Evolutionary conservation across 2,113 vertebrate genomes (phyloP), one percentile per base, ranked within the genome.

Genomic region (Crotalus horridus): DNA sequence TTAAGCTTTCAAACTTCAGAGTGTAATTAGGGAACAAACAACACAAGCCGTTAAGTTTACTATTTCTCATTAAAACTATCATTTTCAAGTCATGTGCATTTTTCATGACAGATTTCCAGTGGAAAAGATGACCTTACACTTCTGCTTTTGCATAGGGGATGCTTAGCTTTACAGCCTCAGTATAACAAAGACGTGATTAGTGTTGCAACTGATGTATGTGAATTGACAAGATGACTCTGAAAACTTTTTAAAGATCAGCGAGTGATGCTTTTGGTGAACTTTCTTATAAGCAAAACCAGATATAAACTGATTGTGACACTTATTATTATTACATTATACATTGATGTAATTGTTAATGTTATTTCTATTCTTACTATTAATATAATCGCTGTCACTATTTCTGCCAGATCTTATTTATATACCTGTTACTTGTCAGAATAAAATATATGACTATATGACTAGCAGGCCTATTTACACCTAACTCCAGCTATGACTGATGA

Each of bases 1-100:
- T 95, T 94, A 96, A 96, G 69, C 51, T 24, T 85, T 85, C 53
- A 43, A 12, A 39, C 51, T 91, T 85, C 12, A 6, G 23, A 56
- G 53, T 85, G 48, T 93, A 96, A 94, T 90, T 94, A 92, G 95
- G 89, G 96, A 88, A 89, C 93, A 55, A 89, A 95, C 93, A 93
- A 93, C 95, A 93, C 95, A 56, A 46, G 94, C 39, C 26, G 11
- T 94, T 94, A 94, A 33, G 56, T 26, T 87, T 92, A 43, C 24
- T 26, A 7, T 21, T 56, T 81, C 29, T 39, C 61, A 61, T 56
- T n/a, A 33, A 55, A 55, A 17, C 33, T 8, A 85, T 81, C 15
- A 51, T 43, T 48, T 58, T 24, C 85, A 88, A n/a, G 58, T 13
- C 61, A 26, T 85, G 24, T 92, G 24, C 21, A 46, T 58, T 89